Conservation (phyloP, 35 echinoderm and acorn worm species). For the Stichopus chloronotus region DNA sequence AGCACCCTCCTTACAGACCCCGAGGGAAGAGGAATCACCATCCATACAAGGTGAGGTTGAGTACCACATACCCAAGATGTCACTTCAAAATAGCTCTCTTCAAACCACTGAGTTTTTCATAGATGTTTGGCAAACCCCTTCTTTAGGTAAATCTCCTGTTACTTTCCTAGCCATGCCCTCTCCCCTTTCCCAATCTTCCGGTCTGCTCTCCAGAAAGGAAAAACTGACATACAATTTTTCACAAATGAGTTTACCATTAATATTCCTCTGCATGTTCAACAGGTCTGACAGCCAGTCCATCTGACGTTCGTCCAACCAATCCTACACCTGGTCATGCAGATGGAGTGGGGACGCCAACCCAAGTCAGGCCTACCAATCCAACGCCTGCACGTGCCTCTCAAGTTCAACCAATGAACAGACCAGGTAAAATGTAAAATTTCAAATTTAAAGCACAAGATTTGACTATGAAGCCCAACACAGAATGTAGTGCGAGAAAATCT, state of each 20-base stretch:
- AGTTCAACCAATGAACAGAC: slow-evolving; percentile 56
- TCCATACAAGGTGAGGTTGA: slow-evolving; percentile 6
- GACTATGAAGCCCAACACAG: background rate
- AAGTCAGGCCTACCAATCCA: slow-evolving; percentile 90
- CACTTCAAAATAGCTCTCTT: too few relatives aligned
- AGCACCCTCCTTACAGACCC: background rate
- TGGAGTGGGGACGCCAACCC: slow-evolving; percentile 89
- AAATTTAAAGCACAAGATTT: background rate
- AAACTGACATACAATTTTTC: too few relatives aligned
- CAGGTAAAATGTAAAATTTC: slow-evolving; percentile 63
- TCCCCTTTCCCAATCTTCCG: background rate
- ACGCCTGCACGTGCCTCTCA: slow-evolving; percentile 92
- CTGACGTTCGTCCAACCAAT: slow-evolving; percentile 91
- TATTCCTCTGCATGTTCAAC: background rate
- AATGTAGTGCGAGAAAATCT: background rate
- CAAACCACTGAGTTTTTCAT: too few relatives aligned
- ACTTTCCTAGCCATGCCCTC: background rate
- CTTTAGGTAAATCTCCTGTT: background rate
- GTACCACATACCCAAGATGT: background rate
- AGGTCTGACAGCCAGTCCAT: slow-evolving; percentile 70
- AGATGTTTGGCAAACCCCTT: too few relatives aligned
- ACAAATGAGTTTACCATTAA: background rate
- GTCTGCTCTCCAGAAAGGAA: background rate
- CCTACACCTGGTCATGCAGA: slow-evolving; percentile 92
- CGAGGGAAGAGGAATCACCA: slow-evolving; percentile 41